phyloP scores from a whole-genome alignment of 92 coral and sea anemone species.

The Bergia puertoricense region DNA sequence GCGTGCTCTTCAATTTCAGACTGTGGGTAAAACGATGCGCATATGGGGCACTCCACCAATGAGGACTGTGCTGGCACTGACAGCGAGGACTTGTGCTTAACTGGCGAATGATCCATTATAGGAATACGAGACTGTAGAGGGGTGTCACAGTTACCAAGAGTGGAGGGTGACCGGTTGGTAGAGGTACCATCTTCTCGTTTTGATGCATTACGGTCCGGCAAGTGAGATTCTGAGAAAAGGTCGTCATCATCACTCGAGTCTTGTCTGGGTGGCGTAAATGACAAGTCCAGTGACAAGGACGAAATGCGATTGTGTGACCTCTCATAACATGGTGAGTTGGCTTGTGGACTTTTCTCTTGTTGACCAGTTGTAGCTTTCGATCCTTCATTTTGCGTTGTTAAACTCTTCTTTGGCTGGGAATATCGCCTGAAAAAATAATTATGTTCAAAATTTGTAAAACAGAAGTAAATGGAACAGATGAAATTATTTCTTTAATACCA shows the following conservation, averaged over 20 bases:
- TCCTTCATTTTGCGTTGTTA: neutral
- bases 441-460: neutral
- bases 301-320: constrained; percentile 37
- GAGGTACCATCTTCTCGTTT: neutral
- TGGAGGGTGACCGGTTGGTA: neutral
- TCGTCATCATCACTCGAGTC: constrained; percentile 42
- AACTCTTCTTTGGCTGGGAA: neutral
- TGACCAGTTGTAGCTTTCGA: neutral
- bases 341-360: neutral
- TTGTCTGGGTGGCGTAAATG: constrained; percentile 30
- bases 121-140: no score
- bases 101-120: constrained; percentile 12
- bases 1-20: constrained; percentile 62
- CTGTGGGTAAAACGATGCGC: constrained; percentile 49
- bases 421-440: constrained; percentile 9
- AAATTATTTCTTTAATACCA: no score
- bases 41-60: constrained; percentile 69
- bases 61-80: constrained; percentile 3
- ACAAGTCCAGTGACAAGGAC: constrained; percentile 26
- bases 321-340: constrained; percentile 10
- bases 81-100: neutral
- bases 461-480: neutral
- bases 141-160: neutral
- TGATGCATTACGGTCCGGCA: neutral
- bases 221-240: constrained; percentile 24